A percentile compares a stretch with the other conserved stretches of the same genome.
Evolutionary conservation across 2,797 vertebrate species (phyloP).

Genomic region (Sylvia borin): DNA sequence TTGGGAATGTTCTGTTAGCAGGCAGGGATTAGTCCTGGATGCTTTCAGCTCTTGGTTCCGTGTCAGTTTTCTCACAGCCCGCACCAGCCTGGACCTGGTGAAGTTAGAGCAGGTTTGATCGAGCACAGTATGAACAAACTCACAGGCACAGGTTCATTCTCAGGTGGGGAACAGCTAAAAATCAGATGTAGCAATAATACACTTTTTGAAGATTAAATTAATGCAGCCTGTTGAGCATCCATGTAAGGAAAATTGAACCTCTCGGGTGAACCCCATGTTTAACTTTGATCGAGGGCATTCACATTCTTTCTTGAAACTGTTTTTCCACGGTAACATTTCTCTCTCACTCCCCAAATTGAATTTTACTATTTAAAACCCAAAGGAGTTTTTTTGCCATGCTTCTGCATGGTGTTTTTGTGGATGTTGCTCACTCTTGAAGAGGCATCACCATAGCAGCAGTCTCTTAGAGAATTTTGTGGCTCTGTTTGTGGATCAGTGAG

Average conservation of each 20-base stretch:
- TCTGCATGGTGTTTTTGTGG: not conserved
- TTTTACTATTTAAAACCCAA: not conserved
- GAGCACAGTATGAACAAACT: accelerated
- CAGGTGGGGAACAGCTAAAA: not conserved
- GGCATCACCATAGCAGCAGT: not conserved
- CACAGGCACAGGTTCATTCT: not conserved
- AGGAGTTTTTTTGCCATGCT: not conserved
- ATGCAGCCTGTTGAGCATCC: not conserved
- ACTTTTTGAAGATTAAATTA: not conserved
- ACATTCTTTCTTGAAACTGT: accelerated
- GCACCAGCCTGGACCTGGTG: accelerated
- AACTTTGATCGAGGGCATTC: not conserved
- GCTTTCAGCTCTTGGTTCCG: not conserved
- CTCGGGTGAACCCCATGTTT: accelerated
- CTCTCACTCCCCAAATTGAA: not conserved
- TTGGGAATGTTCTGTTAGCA: not conserved
- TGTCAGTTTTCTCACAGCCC: accelerated
- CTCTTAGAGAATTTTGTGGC: not conserved
- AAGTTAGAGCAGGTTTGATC: not conserved
- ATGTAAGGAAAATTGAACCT: not conserved
- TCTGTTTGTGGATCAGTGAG: not conserved
- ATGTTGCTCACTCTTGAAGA: not conserved
- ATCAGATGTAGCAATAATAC: not conserved
- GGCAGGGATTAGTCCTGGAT: not conserved
- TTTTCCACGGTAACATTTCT: not conserved